A percentile compares a stretch with the other conserved stretches of the same genome.
These are phyloP conservation scores for Anhinga anhinga DNA, from an alignment of 2,113 vertebrate genomes.

Conservation along the genomic window DNA sequence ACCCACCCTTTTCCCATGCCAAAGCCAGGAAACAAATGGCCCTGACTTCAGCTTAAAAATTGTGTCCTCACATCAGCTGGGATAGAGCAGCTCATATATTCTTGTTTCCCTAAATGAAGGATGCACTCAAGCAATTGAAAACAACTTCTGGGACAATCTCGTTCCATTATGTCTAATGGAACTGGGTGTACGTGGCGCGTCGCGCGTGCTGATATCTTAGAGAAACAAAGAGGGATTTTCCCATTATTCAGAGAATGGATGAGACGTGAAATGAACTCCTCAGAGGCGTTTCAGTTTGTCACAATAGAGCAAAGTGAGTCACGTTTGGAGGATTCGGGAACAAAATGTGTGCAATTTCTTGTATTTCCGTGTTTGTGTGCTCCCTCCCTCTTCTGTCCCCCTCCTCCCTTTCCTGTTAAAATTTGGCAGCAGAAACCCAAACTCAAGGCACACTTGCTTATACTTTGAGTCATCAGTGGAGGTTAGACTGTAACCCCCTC, in stretches of 20 bases:
- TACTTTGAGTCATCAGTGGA: background rate
- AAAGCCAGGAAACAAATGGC: background rate
- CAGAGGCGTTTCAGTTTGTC: slow-evolving; percentile 69
- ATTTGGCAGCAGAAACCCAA: slow-evolving; percentile 1
- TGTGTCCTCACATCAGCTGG: background rate
- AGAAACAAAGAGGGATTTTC: slow-evolving; percentile 72
- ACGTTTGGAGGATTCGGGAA: slow-evolving; percentile 39
- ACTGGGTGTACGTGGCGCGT: slow-evolving; percentile 25
- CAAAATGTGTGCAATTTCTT: background rate
- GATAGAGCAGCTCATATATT: slow-evolving; percentile 65
- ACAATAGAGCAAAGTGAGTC: slow-evolving; percentile 67
- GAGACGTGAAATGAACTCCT: slow-evolving; percentile 75
- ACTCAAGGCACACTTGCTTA: background rate
- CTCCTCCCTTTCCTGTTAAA: background rate
- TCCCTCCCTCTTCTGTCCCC: background rate
- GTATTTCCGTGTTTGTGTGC: background rate
- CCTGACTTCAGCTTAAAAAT: background rate
- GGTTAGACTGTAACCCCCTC: background rate
- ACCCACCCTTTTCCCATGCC: background rate
- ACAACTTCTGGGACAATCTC: slow-evolving; percentile 76
- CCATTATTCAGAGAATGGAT: slow-evolving; percentile 74
- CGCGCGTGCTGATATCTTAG: slow-evolving; percentile 57
- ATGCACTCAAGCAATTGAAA: slow-evolving; percentile 80
- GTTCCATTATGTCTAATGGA: slow-evolving; percentile 78
- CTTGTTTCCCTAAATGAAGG: slow-evolving; percentile 77